phyloP scores from a whole-genome alignment of 2,797 vertebrate genomes.

The Salarias fasciatus region DNA sequence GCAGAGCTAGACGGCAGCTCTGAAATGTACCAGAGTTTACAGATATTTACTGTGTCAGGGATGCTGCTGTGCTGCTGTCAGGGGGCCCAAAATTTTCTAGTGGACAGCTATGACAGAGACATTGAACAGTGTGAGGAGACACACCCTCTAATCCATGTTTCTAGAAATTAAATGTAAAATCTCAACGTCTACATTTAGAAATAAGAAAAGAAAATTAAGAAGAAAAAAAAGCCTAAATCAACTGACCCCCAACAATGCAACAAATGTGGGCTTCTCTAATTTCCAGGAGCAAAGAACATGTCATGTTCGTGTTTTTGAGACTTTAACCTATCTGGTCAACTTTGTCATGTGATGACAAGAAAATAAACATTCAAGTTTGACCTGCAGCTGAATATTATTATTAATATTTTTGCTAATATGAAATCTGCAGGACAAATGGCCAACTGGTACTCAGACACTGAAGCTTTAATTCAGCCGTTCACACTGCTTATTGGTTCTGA shows the following conservation, averaged over 20 bases:
- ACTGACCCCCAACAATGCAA: no score
- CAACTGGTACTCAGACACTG: no score
- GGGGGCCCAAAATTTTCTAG: neutral
- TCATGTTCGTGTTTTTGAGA: conserved; percentile 6
- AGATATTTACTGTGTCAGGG: conserved; percentile 22
- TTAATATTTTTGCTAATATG: neutral
- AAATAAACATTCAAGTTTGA: neutral
- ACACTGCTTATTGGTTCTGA: no score
- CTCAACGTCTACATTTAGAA: neutral
- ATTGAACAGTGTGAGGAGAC: neutral
- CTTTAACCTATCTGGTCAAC: conserved; percentile 2
- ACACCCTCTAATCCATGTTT: neutral
- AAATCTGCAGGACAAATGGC: no score
- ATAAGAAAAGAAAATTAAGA: neutral
- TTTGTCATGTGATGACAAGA: neutral
- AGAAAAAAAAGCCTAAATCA: neutral
- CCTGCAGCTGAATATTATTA: neutral
- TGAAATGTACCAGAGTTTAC: conserved; percentile 2
- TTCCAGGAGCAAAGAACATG: no score
- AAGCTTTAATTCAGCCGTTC: no score
- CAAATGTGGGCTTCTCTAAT: no score
- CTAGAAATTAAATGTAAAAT: no score
- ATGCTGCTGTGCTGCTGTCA: conserved; percentile 24
- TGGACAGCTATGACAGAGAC: conserved; percentile 5
- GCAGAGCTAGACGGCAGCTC: conserved; percentile 5